Evolutionary conservation across 2,888 invertebrate species (phyloP).

Genomic region (Lordiphosa andalusiaca): DNA sequence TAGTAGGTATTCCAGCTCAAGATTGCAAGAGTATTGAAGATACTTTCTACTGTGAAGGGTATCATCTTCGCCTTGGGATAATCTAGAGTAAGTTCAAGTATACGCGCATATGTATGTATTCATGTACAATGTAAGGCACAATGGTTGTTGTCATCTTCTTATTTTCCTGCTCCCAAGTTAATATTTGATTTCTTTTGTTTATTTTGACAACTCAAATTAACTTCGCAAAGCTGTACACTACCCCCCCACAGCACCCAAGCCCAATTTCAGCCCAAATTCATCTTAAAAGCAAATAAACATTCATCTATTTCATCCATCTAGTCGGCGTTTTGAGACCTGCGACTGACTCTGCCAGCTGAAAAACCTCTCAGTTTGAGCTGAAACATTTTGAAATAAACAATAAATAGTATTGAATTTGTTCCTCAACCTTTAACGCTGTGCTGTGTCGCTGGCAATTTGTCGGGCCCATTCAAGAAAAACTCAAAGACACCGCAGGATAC

Average conservation of each 20-base stretch:
- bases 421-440: constrained; percentile 1
- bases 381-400: constrained; percentile 49
- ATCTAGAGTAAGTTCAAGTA: constrained; percentile 1
- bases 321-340: constrained; percentile 8
- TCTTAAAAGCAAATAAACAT: constrained; percentile 42
- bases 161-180: neutral
- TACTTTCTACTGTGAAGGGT: too few relatives aligned
- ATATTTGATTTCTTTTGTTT: constrained; percentile 35
- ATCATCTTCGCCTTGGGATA: constrained; percentile 3
- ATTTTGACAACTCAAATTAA: constrained; percentile 35
- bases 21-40: too few relatives aligned
- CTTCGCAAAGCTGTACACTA: constrained; percentile 21
- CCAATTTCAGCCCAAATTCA: constrained; percentile 2
- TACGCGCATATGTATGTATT: neutral
- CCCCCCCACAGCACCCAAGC: neutral
- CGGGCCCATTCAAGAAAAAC: constrained; percentile 50
- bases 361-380: constrained; percentile 47
- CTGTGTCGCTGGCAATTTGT: constrained; percentile 39
- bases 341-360: constrained; percentile 23
- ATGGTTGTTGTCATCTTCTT: constrained; percentile 7
- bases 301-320: constrained; percentile 16
- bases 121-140: neutral
- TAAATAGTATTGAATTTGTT: constrained; percentile 52
- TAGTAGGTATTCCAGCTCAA: too few relatives aligned
- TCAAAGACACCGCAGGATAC: constrained; percentile 57